Percentiles rank a stretch among this genome's conserved stretches.
Evolutionary conservation across 1,140 invertebrate genomes (phyloP).

Genomic region (Anoplolepis gracilipes): DNA sequence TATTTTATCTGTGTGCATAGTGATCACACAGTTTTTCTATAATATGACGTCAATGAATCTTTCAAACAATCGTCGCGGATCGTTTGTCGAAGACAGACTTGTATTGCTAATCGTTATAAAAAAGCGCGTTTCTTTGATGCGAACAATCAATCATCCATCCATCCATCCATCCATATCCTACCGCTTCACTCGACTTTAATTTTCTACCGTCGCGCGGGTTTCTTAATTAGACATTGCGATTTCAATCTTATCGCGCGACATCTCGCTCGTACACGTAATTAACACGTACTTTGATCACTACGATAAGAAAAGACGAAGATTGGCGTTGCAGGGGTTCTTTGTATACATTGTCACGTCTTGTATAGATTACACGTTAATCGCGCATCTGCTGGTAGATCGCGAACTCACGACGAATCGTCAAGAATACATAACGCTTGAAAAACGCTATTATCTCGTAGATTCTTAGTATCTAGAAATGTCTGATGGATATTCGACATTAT

Average conservation of each 20-base stretch:
- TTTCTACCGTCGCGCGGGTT: conserved; percentile 28
- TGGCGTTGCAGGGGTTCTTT: conserved; percentile 17
- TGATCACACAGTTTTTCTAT: background rate
- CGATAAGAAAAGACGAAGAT: conserved; percentile 34
- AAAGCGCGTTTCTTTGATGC: background rate
- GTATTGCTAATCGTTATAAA: background rate
- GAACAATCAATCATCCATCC: conserved; percentile 44
- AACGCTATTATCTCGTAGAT: background rate
- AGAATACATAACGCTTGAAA: background rate
- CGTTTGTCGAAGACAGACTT: conserved; percentile 17
- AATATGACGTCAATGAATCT: background rate
- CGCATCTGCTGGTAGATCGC: background rate
- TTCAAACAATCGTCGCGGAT: background rate
- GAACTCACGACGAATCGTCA: conserved; percentile 30
- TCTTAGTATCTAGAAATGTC: background rate
- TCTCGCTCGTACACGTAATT: conserved; percentile 31
- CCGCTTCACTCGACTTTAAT: conserved; percentile 14
- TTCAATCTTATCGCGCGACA: background rate
- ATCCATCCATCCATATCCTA: too few species aligned
- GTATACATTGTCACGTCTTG: background rate
- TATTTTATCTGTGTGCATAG: background rate
- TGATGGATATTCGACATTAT: background rate
- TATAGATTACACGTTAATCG: background rate
- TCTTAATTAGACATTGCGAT: conserved; percentile 45
- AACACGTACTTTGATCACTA: conserved; percentile 26